phyloP scores from a whole-genome alignment of 2,888 invertebrate species.

The Drosophila siamana region DNA sequence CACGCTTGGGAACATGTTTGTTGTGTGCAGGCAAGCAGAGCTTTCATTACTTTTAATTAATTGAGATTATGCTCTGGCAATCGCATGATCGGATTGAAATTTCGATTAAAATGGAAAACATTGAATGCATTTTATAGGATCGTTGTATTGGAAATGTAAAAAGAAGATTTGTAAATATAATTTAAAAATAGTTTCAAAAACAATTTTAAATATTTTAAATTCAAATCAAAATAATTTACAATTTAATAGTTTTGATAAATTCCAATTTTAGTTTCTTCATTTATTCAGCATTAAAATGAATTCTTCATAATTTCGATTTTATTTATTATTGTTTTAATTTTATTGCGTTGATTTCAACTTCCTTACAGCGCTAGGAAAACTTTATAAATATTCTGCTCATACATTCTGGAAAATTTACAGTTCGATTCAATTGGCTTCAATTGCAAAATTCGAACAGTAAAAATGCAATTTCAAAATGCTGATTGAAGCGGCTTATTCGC shows the following conservation, averaged over 20 bases:
- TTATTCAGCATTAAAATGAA: no score
- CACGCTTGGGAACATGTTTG: background rate
- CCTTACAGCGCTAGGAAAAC: no score
- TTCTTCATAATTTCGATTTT: no score
- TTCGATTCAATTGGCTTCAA: constrained; percentile 9
- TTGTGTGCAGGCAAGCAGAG: background rate
- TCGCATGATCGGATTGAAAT: background rate
- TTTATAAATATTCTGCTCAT: no score
- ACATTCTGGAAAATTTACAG: background rate
- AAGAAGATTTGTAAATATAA: no score
- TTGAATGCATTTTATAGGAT: background rate
- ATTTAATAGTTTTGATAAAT: no score
- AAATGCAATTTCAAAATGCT: constrained; percentile 7
- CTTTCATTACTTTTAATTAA: constrained; percentile 2
- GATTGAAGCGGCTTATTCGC: background rate
- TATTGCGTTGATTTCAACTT: no score
- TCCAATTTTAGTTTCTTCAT: no score
- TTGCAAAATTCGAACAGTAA: background rate
- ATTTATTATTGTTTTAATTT: no score
- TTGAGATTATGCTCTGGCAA: background rate
- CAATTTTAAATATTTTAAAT: no score
- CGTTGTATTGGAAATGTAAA: background rate
- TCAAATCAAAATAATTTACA: no score
- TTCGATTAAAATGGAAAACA: background rate
- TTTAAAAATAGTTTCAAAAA: no score